phyloP scores from a whole-genome alignment of 2,797 vertebrate genomes.

The Steatocranus sp. region DNA sequence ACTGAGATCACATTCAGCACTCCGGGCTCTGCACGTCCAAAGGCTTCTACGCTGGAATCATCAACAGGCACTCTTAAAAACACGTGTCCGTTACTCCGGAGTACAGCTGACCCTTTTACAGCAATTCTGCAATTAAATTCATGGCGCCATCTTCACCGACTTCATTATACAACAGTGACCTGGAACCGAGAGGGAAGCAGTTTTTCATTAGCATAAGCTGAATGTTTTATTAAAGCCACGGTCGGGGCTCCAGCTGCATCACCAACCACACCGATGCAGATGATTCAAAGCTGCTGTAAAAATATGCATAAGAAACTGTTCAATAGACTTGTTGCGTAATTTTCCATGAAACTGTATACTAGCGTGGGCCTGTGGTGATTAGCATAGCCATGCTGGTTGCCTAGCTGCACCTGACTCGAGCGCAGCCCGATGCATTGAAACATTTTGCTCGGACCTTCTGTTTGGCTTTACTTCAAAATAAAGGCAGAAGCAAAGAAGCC shows the following conservation, averaged over 20 bases:
- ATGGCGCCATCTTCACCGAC: conserved; percentile 14
- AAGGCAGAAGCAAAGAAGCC: neutral
- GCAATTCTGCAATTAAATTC: conserved; percentile 29
- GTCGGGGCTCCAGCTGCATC: neutral
- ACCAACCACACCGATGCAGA: neutral
- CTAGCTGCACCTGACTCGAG: neutral
- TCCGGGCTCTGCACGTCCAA: neutral
- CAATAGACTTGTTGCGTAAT: neutral
- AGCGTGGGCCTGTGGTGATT: neutral
- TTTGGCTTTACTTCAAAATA: neutral
- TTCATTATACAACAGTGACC: conserved; percentile 54
- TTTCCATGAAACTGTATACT: neutral
- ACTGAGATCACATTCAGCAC: neutral
- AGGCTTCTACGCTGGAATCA: neutral
- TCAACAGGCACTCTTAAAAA: neutral
- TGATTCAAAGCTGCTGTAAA: neutral
- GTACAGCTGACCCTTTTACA: conserved; percentile 19
- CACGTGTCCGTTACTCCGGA: neutral
- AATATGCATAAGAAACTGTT: neutral
- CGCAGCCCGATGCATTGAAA: neutral
- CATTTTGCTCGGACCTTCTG: neutral
- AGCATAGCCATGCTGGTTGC: neutral
- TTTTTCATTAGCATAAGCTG: conserved; percentile 41
- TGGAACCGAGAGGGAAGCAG: conserved; percentile 22
- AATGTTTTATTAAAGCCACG: conserved; percentile 49